Percentiles rank a stretch among this genome's conserved stretches.
These are phyloP conservation scores for Macrochelys suwanniensis DNA, from an alignment of 2,797 vertebrate species.

Conservation along the genomic window DNA sequence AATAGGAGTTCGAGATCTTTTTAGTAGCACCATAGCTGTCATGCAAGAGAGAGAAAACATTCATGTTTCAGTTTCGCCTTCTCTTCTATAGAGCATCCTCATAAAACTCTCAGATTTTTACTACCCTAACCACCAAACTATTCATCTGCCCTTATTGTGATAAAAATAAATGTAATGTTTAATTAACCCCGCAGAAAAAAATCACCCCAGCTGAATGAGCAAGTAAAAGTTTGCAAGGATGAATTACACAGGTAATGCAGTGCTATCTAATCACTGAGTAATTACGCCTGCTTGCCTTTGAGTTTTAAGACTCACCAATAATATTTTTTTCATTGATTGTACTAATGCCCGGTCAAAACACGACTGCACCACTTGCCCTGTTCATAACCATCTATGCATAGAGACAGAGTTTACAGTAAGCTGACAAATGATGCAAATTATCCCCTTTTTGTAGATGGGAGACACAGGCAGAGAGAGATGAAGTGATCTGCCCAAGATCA, in stretches of 20 bases:
- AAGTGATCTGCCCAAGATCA: fast-evolving
- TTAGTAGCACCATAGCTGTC: constrained; percentile 90
- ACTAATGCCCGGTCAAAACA: not conserved
- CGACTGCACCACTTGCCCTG: not conserved
- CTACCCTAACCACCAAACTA: not conserved
- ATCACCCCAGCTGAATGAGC: not conserved
- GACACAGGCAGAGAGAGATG: not conserved
- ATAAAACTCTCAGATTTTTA: not conserved
- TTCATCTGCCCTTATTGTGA: not conserved
- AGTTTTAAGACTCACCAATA: fast-evolving
- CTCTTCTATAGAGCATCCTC: not conserved
- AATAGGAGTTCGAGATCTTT: constrained; percentile 89
- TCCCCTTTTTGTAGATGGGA: not conserved
- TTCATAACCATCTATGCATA: not conserved
- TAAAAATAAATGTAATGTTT: not conserved
- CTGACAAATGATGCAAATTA: not conserved
- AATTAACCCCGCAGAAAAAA: not conserved
- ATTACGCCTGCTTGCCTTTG: not conserved
- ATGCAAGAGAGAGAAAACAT: constrained; percentile 21
- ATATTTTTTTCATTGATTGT: not conserved
- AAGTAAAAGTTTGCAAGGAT: not conserved
- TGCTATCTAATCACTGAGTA: not conserved
- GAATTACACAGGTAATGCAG: fast-evolving
- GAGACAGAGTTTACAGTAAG: not conserved
- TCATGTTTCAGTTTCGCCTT: not conserved